Evolutionary conservation across 2,797 vertebrate species (phyloP), one percentile per base, ranked within the genome.

Genomic region (Darevskia mixta): DNA sequence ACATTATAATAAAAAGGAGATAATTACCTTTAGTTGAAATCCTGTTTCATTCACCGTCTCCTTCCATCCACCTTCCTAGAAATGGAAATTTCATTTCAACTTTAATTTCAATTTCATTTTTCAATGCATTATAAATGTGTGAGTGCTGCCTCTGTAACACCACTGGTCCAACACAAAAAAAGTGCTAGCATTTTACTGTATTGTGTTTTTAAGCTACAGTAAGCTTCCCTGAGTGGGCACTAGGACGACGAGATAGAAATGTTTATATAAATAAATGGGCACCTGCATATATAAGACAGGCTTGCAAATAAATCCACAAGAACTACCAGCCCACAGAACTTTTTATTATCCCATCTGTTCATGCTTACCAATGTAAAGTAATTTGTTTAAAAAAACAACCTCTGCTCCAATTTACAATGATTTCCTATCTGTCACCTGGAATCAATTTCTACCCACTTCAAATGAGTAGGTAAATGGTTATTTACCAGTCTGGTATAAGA

Each of bases 51-150:
- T 98, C 87, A 98, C 98, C 25, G 96, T 96, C 87, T 99, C 98
- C 93, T 98, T 99, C 99, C 98, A 99, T 91, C 98, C 97, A 80
- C 97, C 95, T 95, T 99, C 99, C 99, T 99, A 96, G 94, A 96
- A 95, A 94, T 20, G 90, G 29, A 95, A 95, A 1, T 13, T 88
- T 92, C 66, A 89, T 86, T 95, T 94, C 90, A 75, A 75, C 86
- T 66, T 61, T 49, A 81, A 90, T 85, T 72, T 94, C 89, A 75
- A 73, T 87, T 66, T 61, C 29, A 81, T 89, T 85, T 72, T 13
- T 20, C 20, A 88, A 2, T 82, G 25, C 77, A 29, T 27, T 81
- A 64, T 61, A 15, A 29, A 80, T 38, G 27, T 38, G 29, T 1
- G 49, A 79, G 35, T 11, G 43, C 17, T 89, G 66, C 4, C 85